These are phyloP conservation scores for Acipenser oxyrinchus DNA, from an alignment of 2,797 vertebrate genomes.

Conservation along the genomic window DNA sequence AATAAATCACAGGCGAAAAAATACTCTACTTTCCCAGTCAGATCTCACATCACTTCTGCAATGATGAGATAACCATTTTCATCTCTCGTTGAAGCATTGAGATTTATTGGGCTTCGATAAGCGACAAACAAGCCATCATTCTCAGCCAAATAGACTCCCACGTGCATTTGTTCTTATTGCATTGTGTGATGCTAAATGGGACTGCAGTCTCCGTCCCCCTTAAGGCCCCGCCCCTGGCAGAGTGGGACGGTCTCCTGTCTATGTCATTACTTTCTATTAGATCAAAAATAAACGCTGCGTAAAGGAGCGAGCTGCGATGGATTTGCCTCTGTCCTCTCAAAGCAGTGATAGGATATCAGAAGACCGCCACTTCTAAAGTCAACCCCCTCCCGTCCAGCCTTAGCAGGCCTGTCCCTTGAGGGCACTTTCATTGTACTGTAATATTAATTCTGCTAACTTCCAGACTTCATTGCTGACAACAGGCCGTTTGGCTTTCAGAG, in stretches of 20 bases:
- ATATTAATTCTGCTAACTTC: conserved; percentile 72
- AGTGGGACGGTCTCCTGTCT: conserved; percentile 59
- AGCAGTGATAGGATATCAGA: too few relatives aligned
- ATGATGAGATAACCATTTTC: conserved; percentile 86
- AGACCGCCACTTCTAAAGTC: too few relatives aligned
- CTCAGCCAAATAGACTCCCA: conserved; percentile 82
- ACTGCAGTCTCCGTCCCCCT: conserved; percentile 47
- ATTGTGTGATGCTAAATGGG: conserved; percentile 68
- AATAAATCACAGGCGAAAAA: conserved; percentile 77
- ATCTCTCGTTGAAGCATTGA: conserved; percentile 81
- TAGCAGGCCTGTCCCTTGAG: conserved; percentile 56
- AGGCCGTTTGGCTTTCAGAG: conserved; percentile 68
- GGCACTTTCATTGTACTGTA: conserved; percentile 62
- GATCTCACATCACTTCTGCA: conserved; percentile 65
- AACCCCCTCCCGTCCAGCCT: conserved; percentile 43
- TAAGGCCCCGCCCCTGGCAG: conserved; percentile 56
- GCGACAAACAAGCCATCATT: conserved; percentile 81
- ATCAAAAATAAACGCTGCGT: conserved; percentile 78
- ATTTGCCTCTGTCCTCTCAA: not conserved
- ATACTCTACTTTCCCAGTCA: conserved; percentile 59
- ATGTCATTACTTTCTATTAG: conserved; percentile 86
- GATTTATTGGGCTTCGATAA: conserved; percentile 91
- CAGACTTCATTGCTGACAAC: conserved; percentile 80
- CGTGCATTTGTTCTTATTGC: conserved; percentile 91
- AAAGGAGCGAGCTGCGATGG: conserved; percentile 65